Base-by-base conservation (phyloP, 2,888 invertebrate genomes). In the Perithous albicinctus region DNA sequence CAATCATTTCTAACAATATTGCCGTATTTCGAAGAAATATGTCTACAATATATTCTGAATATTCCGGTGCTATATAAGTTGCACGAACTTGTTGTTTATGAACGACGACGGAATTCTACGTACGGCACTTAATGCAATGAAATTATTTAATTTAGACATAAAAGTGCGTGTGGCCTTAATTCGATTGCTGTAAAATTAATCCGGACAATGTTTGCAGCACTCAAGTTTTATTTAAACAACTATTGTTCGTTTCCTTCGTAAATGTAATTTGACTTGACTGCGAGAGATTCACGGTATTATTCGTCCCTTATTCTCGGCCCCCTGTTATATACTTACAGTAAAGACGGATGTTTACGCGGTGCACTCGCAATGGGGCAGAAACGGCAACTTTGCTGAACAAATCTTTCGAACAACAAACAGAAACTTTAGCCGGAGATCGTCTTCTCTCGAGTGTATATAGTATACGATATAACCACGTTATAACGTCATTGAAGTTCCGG, bases 301-400 rank as follows among this genome's bases (percentile, higher is more conserved):
- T 51, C 29, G 26, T 72, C n/a, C 48, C 51, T 61, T 54, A 51
- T 41, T 38, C 51, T 41, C 54, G n/a, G 20, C n/a, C 38, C n/a
- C 38, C 66, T 29, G 64, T 54, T 78, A 78, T 78, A 54, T 29
- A 41, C 59, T 59, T 48, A 61, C 66, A 41, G 35, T 23, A 59
- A 73, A 74, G 32, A 72, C 48, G 78, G 59, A 75, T 82, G 75
- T 74, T 78, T 82, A 70, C 74, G 61, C 41, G 59, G 64, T 54
- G 77, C 43, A 38, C 70, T 61, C 26, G 51, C 23, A 67, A 54
- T 61, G 26, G 32, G 72, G 56, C 56, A 63, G 76, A 23, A 61
- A 63, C 38, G 70, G 73, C 46, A 83, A 80, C 80, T 80, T 77
- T 72, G 51, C 66, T 48, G 72, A 80, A 83, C 80, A 83, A 83